Percentiles rank a stretch among this genome's conserved stretches.
Conservation (phyloP, 2,888 invertebrate species). For the Luperina testacea region DNA sequence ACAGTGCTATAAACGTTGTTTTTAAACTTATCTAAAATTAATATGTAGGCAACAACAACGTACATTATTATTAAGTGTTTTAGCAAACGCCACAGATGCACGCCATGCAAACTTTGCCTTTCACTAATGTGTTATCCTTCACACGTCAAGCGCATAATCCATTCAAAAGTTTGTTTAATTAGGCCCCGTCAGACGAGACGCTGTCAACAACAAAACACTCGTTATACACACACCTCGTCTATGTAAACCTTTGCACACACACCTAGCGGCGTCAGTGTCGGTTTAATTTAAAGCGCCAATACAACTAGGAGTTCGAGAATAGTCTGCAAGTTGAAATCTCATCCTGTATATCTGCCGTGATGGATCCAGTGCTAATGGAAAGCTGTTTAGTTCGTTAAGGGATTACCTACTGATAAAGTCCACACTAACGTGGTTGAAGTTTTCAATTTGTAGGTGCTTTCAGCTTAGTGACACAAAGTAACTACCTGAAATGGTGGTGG, state of each 20-base stretch:
- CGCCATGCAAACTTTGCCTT: slow-evolving; percentile 14
- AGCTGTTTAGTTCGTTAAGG: not conserved
- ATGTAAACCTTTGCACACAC: slow-evolving; percentile 8
- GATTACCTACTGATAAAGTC: not conserved
- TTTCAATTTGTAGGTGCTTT: not conserved
- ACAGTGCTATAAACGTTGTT: not conserved
- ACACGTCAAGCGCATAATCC: slow-evolving; percentile 24
- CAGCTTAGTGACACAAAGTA: not conserved
- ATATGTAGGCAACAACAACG: not conserved
- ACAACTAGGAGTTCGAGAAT: slow-evolving; percentile 5
- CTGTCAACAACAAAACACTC: slow-evolving; percentile 41
- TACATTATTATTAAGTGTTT: not conserved
- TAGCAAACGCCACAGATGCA: not conserved
- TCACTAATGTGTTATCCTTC: slow-evolving; percentile 14
- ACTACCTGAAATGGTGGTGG: not conserved
- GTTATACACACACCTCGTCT: slow-evolving; percentile 24
- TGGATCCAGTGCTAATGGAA: slow-evolving; percentile 10
- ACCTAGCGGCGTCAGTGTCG: not conserved
- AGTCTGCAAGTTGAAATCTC: slow-evolving; percentile 23
- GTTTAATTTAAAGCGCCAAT: slow-evolving; percentile 6
- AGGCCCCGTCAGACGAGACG: slow-evolving; percentile 37
- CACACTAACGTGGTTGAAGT: not conserved
- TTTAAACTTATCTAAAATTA: not conserved
- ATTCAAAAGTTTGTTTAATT: slow-evolving; percentile 59
- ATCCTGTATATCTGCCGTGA: slow-evolving; percentile 20